Base-by-base conservation (phyloP, 1,140 invertebrate species). In the Aleiodes sp. region DNA sequence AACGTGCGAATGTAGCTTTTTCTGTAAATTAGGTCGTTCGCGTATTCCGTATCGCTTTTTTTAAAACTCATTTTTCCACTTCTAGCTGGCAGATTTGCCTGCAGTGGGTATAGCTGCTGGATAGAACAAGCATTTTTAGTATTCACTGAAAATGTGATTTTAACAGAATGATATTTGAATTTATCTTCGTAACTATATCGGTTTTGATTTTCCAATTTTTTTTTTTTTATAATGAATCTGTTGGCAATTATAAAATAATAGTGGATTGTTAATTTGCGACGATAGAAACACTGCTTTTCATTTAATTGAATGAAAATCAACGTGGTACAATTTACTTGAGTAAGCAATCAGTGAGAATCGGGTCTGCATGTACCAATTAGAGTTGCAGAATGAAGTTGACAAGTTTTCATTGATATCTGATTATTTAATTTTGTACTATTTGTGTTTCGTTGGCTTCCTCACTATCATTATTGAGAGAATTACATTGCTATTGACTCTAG, bases 1-100 rank as follows among this genome's bases (percentile, higher is more conserved):
- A 33, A 24, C 8, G 59, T 14, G 39, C 41, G 24, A 68, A 19
- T 19, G 26, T 14, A 14, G 39, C 41, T 62, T 62, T 68, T 68
- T 62, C 28, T 59, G 57, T 62, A 62, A 68, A 68, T 62, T 68
- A 62, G 59, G 59, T 68, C 65, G 28, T 46, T 68, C 39, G 57
- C n/a, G n/a, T 35, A 41, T 61, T 68, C 29, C 57, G 26, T 61
- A 39, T 7, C 31, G 24, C 21, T 59, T 16, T 52, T 52, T 52
- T 52, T 52, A 7, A n/a, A 24, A 7, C 21, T 35, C 31, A 8
- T 24, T 52, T 52, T 52, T 52, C 1, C 10, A 4, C 31, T 10
- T 10, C 31, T 35, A 35, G 10, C 31, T 35, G 4, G 10, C 31
- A 10, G 31, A 35, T 35, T 35, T 35, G 4, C 31, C 31, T 4